Base-by-base conservation (phyloP, 1,140 invertebrate species). In the Nasonia giraulti region DNA sequence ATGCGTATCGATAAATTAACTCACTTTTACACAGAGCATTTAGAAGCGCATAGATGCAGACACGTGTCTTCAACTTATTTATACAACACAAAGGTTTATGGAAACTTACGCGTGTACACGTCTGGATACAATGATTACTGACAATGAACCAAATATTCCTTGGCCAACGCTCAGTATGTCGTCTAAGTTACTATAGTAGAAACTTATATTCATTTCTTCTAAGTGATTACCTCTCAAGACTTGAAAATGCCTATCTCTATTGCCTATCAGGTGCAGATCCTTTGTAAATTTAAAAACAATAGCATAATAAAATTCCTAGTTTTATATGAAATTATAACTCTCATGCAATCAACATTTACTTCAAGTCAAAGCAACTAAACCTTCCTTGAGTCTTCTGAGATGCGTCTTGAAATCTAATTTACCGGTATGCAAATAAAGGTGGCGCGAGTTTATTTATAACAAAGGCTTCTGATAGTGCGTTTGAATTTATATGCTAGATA, bases 121-220 rank as follows among this genome's bases (percentile, higher is more conserved):
- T 31, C 47, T 27, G 68, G 75, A 86, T 44, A 68, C 87, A 80
- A 55, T 37, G 76, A 86, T 87, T 88, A 82, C 86, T 87, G 91
- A 90, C 91, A 91, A 90, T 91, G 91, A 91, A 91, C 91, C 89
- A 91, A 89, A 90, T 91, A 90, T 91, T 86, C 85, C 73, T 83
- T 75, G 69, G 80, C 37, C 55, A 47, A 62, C 14, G 5, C 74
- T 86, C 84, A 89, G 85, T 89, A 83, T 91, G 90, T 91, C 90
- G 90, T 91, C 90, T 91, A 90, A 90, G 90, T 91, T 91, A 91
- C 87, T 89, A 62, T 62, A 90, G 88, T 89, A 87, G 89, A 88
- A 89, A 89, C 88, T 88, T 89, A 85, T 87, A 88, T 87, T 83
- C 84, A 88, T 85, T 77, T 87, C 82, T 89, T 87, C 85, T 88